Evolutionary conservation across 2,797 vertebrate genomes (phyloP), one percentile per base, ranked within the genome.

Genomic region (Spea hammondii): DNA sequence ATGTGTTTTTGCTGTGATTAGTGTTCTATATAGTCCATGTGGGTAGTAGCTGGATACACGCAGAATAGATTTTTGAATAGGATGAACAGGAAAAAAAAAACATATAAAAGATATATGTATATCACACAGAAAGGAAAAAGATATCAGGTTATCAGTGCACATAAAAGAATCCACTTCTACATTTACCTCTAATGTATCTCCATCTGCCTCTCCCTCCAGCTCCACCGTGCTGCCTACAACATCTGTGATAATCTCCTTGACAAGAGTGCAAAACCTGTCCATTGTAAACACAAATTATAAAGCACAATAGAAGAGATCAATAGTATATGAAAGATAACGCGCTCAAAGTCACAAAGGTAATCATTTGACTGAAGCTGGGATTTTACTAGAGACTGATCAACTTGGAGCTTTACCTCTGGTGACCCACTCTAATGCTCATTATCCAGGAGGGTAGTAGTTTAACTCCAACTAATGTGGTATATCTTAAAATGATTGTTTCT

Each of bases 241-340:
- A 67, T 94, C 94, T 50, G 93, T 94, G 77, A 97, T 94, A 90
- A 98, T 93, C 87, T 97, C 95, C 85, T 95, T 99, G 82, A 98
- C 95, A 91, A 97, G 94, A 79, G 88, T 92, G 88, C 94, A 98
- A 92, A 99, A 99, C 84, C 97, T 99, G 83, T 64, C 83, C 83
- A 71, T 9, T 84, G 77, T 6, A 84, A 75, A 83, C 57, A 78
- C 7, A 83, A 49, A 66, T 45, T 48, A 51, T 73, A 77, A 57
- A 49, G 4, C 1, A 4, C 32, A 32, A n/a, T n/a, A n/a, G n/a
- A 54, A 65, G 59, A 72, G 9, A 62, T 70, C 46, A 65, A 74
- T 79, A 50, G 46, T 17, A 14, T 11, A 59, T 11, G 7, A 10
- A 6, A 57, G 53, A 50, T 45, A 62, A 66, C 12, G 47, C 7